Percentiles rank a stretch among this genome's conserved stretches.
These are phyloP conservation scores for Phocoena phocoena DNA, from an alignment of 2,113 vertebrate genomes.

Conservation along the genomic window DNA sequence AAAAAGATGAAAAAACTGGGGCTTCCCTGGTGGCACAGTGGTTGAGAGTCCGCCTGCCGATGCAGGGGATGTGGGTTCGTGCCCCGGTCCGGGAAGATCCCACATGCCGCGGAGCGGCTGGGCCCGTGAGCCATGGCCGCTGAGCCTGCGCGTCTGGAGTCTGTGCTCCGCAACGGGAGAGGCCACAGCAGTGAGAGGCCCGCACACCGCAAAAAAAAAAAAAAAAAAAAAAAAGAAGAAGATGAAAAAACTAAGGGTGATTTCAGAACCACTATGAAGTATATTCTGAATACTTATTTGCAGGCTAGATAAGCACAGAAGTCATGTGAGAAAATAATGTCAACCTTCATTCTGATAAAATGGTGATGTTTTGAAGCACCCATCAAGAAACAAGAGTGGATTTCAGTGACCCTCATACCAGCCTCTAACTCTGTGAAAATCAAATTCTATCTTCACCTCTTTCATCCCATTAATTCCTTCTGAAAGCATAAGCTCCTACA, in stretches of 20 bases:
- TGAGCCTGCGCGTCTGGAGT: too few species aligned
- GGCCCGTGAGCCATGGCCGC: too few species aligned
- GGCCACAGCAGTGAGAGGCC: too few species aligned
- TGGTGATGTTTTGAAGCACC: not conserved
- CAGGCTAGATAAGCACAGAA: not conserved
- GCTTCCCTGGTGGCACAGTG: too few species aligned
- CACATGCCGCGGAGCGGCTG: too few species aligned
- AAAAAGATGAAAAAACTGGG: not conserved
- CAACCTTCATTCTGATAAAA: not conserved
- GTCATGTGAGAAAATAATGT: not conserved
- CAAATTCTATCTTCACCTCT: conserved; percentile 15
- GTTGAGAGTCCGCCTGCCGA: too few species aligned
- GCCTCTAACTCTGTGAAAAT: conserved; percentile 35
- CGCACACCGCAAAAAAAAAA: too few species aligned
- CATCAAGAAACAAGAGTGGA: not conserved
- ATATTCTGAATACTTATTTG: not conserved
- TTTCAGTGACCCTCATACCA: not conserved
- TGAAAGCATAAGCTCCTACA: not conserved
- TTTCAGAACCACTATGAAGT: not conserved
- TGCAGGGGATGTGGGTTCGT: too few species aligned
- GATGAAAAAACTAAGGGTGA: not conserved
- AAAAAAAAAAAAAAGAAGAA: not conserved
- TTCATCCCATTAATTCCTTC: conserved; percentile 22
- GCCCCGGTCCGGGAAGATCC: too few species aligned
- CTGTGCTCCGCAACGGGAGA: too few species aligned